Evolutionary conservation across 2,888 invertebrate species (phyloP).

Genomic region (Leptinotarsa rubiginosa): DNA sequence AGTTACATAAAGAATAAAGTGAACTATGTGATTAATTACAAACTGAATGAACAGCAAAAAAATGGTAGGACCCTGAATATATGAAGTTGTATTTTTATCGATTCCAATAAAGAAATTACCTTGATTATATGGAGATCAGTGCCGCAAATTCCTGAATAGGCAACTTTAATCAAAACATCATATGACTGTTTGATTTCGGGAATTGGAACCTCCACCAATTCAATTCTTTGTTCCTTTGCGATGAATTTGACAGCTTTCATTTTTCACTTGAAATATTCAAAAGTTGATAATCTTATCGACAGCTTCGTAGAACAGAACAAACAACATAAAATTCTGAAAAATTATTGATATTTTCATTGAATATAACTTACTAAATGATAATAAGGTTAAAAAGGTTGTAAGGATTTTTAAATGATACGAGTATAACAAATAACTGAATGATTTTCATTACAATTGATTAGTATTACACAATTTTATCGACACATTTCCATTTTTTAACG

Average conservation of each 20-base stretch:
- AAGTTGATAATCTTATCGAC: not conserved
- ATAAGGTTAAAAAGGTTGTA: too few relatives aligned
- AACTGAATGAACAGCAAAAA: too few relatives aligned
- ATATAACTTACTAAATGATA: too few relatives aligned
- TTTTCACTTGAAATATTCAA: conserved; percentile 1
- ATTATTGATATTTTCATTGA: not conserved
- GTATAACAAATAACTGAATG: too few relatives aligned
- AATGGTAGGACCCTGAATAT: too few relatives aligned
- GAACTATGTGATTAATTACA: too few relatives aligned
- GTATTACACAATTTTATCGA: too few relatives aligned
- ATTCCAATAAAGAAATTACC: conserved; percentile 64
- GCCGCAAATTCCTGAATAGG: conserved; percentile 78
- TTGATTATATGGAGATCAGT: conserved; percentile 79
- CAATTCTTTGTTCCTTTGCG: conserved; percentile 65
- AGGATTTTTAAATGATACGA: too few relatives aligned
- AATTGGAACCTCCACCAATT: conserved; percentile 65
- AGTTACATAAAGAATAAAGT: too few relatives aligned
- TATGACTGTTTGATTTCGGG: conserved; percentile 68
- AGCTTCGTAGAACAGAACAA: not conserved
- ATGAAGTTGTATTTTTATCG: too few relatives aligned
- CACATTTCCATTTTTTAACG: too few relatives aligned
- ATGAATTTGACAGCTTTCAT: conserved; percentile 75
- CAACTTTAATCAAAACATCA: conserved; percentile 75
- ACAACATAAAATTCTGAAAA: not conserved
- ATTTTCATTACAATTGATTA: too few relatives aligned